Percentiles rank a stretch among this genome's conserved stretches.
Conservation (phyloP, 2,888 invertebrate species). For the Synergus itoensis region DNA sequence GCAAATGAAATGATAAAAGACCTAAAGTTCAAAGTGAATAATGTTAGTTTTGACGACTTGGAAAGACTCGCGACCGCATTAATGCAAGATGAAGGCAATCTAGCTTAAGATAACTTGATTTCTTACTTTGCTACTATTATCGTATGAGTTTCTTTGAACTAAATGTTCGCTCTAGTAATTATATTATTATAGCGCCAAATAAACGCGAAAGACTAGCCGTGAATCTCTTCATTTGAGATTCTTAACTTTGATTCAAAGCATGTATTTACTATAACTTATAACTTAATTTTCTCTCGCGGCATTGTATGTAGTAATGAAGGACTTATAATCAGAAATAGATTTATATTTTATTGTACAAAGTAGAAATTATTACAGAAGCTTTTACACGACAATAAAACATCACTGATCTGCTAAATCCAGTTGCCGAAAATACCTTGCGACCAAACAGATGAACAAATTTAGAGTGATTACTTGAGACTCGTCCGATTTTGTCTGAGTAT, state of each 20-base stretch:
- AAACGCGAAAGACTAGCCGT: neutral
- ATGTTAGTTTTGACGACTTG: slow-evolving; percentile 82
- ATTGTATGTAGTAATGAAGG: slow-evolving; percentile 23
- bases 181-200: neutral
- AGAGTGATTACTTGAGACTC: slow-evolving; percentile 79
- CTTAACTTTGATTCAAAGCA: neutral
- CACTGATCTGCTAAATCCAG: slow-evolving; percentile 84
- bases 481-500: slow-evolving; percentile 57
- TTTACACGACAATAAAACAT: slow-evolving; percentile 46
- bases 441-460: slow-evolving; percentile 87
- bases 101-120: slow-evolving; percentile 60
- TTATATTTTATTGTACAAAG: slow-evolving; percentile 41
- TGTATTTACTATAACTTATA: neutral
- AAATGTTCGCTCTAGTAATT: slow-evolving; percentile 20
- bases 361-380: slow-evolving; percentile 35
- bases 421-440: slow-evolving; percentile 87
- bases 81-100: slow-evolving; percentile 86
- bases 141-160: slow-evolving; percentile 40
- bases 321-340: slow-evolving; percentile 11
- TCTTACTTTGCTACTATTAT: neutral
- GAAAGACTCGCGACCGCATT: slow-evolving; percentile 82
- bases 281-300: neutral
- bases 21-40: slow-evolving; percentile 79
- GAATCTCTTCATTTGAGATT: neutral
- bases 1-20: slow-evolving; percentile 81